Evolutionary conservation across 2,797 vertebrate species (phyloP).

Genomic region (Catamblyrhynchus diadema): DNA sequence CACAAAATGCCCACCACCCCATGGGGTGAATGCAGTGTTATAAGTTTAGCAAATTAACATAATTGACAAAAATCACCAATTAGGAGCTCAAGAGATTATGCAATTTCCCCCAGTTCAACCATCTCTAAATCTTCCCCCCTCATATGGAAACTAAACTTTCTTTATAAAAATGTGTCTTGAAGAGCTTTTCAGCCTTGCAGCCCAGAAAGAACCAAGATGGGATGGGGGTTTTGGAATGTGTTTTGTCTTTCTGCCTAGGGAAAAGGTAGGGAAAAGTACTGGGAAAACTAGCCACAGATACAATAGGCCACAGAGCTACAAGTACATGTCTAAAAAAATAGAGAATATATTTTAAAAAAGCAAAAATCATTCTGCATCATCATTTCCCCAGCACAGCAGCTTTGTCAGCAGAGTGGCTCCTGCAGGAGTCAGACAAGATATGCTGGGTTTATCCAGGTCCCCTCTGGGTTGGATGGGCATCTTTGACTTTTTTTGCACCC

Average conservation of each 20-base stretch:
- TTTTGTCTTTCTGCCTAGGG: not conserved
- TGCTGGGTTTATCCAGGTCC: not conserved
- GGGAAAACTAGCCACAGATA: not conserved
- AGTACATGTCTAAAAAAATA: not conserved
- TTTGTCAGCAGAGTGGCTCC: not conserved
- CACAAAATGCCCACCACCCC: not conserved
- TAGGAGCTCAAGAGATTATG: not conserved
- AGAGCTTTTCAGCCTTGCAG: not conserved
- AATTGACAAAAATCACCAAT: not conserved
- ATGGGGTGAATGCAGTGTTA: accelerated
- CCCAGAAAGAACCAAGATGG: not conserved
- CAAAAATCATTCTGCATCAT: not conserved
- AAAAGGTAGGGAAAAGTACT: not conserved
- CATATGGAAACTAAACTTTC: not conserved
- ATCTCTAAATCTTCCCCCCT: not conserved
- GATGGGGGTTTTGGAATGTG: not conserved
- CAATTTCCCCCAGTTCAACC: accelerated
- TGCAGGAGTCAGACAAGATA: not conserved
- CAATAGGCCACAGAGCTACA: not conserved
- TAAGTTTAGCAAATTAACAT: not conserved
- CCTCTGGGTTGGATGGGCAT: not conserved
- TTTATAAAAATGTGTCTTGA: not conserved
- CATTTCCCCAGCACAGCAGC: not conserved
- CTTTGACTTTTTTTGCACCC: accelerated
- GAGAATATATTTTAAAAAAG: not conserved